Base-by-base conservation (phyloP, 2,113 vertebrate genomes). In the Cephalopterus ornatus region DNA sequence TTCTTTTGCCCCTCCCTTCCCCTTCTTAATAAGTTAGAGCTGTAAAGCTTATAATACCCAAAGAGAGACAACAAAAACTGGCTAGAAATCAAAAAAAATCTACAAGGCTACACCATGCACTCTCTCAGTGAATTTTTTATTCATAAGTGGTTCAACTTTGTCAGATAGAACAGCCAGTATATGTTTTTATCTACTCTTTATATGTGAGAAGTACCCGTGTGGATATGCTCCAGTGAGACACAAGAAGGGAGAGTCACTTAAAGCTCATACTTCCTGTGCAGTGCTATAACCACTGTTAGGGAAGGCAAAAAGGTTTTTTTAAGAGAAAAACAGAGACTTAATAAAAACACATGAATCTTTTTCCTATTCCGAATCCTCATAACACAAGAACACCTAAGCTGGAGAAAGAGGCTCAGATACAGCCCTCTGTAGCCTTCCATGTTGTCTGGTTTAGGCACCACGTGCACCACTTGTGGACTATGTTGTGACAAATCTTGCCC, bases 321-420 rank as follows among this genome's bases (percentile, higher is more conserved):
- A 56, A 71, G 14, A 46, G 8, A 13, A 71, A 47, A 71, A 42
- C 14, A 8, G 2, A 4, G 14, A 13, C 12, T 39, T 58, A 22
- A 21, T 4, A 52, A 49, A 59, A 65, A 3, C 20, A 59, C 2
- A 35, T 4, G 3, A 53, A 41, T 71, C 21, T n/a, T 0, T 68
- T 86, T 86, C 46, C 35, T 9, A 19, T 6, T 77, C 33, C n/a
- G 46, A 65, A 53, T 52, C 14, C 16, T 83, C 26, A 20, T 56
- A 76, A 35, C 16, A 41, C 6, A 17, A 28, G 15, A 2, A 1
- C 5, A 3, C 4, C 4, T 28, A 35, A 65, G 0, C 3, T 56
- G 35, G 15, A 50, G 53, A n/a, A 58, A 44, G 30, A 39, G 1
- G 19, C 47, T 22, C 50, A 66, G 16, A 7, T 19, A 6, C 0